phyloP scores from a whole-genome alignment of 2,113 vertebrate species.

The Maccullochella peelii region DNA sequence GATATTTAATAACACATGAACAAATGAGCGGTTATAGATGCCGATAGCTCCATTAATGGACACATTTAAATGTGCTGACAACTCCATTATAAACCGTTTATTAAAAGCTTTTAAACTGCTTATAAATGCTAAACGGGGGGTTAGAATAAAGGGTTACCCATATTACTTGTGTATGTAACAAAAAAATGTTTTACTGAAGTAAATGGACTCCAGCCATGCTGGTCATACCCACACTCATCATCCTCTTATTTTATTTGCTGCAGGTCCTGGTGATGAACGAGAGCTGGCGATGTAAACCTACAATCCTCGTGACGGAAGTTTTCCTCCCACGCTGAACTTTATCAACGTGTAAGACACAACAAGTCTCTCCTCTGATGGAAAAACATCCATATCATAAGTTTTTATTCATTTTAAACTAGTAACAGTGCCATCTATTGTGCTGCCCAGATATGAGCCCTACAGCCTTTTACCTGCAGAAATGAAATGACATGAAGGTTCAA shows the following conservation, averaged over 20 bases:
- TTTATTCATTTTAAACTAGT: background rate
- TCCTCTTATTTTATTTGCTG: background rate
- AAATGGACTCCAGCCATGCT: background rate
- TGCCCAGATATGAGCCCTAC: slow-evolving; percentile 11
- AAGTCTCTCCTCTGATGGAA: slow-evolving; percentile 29
- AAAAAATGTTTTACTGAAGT: background rate
- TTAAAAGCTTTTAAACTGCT: background rate
- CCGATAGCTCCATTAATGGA: background rate
- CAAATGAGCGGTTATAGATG: background rate
- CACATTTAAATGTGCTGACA: background rate
- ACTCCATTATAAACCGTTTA: background rate
- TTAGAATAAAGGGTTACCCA: background rate
- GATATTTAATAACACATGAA: background rate
- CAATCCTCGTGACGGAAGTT: background rate
- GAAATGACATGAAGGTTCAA: slow-evolving; percentile 59
- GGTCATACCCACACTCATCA: background rate
- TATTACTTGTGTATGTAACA: background rate
- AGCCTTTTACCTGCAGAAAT: slow-evolving; percentile 47
- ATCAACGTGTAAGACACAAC: slow-evolving; percentile 1
- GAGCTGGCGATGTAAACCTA: slow-evolving; percentile 33
- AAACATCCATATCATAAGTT: slow-evolving; percentile 6
- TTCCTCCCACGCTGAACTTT: slow-evolving; percentile 33
- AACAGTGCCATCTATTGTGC: slow-evolving; percentile 13
- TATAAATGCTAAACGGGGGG: background rate
- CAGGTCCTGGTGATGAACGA: slow-evolving; percentile 57